Evolutionary conservation across 2,888 invertebrate species (phyloP).

Genomic region (Drosophila aldrichi): DNA sequence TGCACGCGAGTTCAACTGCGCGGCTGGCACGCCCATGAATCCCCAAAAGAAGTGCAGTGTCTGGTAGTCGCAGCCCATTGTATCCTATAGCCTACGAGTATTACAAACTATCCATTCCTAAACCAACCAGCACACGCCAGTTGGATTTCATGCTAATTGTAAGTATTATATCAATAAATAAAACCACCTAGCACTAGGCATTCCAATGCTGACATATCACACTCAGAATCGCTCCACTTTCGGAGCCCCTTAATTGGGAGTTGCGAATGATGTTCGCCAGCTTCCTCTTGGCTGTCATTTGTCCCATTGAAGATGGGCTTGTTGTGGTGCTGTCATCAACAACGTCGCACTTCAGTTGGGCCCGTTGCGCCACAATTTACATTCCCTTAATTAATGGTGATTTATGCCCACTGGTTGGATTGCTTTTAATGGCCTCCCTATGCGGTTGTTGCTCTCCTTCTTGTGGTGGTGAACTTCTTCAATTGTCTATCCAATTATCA

Average conservation of each 20-base stretch:
- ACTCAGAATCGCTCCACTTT: slow-evolving; percentile 46
- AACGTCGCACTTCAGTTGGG: slow-evolving; percentile 65
- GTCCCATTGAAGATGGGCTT: slow-evolving; percentile 19
- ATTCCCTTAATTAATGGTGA: slow-evolving; percentile 74
- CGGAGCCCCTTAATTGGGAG: slow-evolving; percentile 37
- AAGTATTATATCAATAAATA: slow-evolving; percentile 25
- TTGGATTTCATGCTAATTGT: slow-evolving; percentile 48
- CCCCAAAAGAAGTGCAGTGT: slow-evolving; percentile 91
- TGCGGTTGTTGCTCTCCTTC: slow-evolving; percentile 8
- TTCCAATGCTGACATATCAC: background rate
- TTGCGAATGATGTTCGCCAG: slow-evolving; percentile 20
- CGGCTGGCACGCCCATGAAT: slow-evolving; percentile 91
- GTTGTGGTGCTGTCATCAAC: slow-evolving; percentile 58
- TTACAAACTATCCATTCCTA: slow-evolving; percentile 50
- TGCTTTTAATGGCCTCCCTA: slow-evolving; percentile 11
- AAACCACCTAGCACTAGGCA: background rate
- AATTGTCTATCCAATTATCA: slow-evolving; percentile 63
- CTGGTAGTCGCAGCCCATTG: slow-evolving; percentile 86
- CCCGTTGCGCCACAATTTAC: slow-evolving; percentile 38
- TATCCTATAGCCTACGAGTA: slow-evolving; percentile 55
- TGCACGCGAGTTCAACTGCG: slow-evolving; percentile 90
- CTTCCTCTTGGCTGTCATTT: slow-evolving; percentile 9
- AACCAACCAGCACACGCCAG: slow-evolving; percentile 29
- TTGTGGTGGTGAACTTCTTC: slow-evolving; percentile 38
- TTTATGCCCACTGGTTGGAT: slow-evolving; percentile 63